These are phyloP conservation scores for Acanthosepion esculentum DNA, from an alignment of 2,888 invertebrate genomes.

Conservation along the genomic window DNA sequence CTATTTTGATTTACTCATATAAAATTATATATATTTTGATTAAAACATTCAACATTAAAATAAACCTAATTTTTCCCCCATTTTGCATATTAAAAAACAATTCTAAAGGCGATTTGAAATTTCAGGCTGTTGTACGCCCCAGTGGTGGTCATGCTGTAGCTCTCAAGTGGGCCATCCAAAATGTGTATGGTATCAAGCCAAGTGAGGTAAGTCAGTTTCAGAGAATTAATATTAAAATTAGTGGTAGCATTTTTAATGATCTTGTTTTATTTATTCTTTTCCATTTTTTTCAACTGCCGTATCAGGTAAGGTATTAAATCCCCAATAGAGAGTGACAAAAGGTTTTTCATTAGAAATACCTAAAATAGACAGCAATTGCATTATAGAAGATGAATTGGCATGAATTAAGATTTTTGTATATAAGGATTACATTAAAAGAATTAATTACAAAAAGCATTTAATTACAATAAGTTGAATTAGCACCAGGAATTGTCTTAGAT, in stretches of 20 bases:
- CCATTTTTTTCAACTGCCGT: neutral
- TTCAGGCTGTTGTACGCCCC: slow-evolving; percentile 87
- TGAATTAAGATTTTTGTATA: too few species aligned
- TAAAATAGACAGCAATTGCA: too few species aligned
- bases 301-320: too few species aligned
- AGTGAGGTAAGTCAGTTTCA: slow-evolving; percentile 77
- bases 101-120: slow-evolving; percentile 23
- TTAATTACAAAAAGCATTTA: too few species aligned
- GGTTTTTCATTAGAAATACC: too few species aligned
- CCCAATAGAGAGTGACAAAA: too few species aligned
- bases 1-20: too few species aligned
- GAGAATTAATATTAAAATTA: neutral
- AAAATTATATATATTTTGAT: too few species aligned
- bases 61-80: neutral
- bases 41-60: neutral
- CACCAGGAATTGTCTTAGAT: too few species aligned
- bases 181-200: slow-evolving; percentile 82
- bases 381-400: too few species aligned
- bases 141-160: slow-evolving; percentile 91
- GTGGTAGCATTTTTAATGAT: neutral
- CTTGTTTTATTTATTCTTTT: neutral
- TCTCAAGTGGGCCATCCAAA: slow-evolving; percentile 88
- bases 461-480: too few species aligned
- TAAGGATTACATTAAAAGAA: too few species aligned
- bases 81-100: neutral